Evolutionary conservation across 2,888 invertebrate species (phyloP), one percentile per base, ranked within the genome.

Genomic region (Ectemnius cavifrons): DNA sequence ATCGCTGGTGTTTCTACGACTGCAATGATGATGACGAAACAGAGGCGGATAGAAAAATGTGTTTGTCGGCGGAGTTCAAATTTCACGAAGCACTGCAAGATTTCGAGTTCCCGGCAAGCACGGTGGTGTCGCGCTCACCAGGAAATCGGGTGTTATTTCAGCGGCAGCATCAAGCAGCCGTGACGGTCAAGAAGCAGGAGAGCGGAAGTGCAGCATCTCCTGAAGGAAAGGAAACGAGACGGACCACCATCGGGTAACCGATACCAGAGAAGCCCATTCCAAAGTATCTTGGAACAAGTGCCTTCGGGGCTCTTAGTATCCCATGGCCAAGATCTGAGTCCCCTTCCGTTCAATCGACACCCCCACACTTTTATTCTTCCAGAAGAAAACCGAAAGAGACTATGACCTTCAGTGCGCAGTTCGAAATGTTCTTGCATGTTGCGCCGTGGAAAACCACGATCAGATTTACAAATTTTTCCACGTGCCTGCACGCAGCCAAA

Each of bases 141-240:
- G 65, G 67, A 67, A 14, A 61, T 16, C 46, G 62, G 46, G 20
- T 66, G 67, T 58, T 64, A 63, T 64, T 63, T 64, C 59, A 16
- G 6, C 47, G 20, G 46, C 49, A 65, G 59, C 58, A 63, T 74
- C 71, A 27, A 77, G 37, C 57, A 49, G 49, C 52, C 60, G 45
- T 59, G 63, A 79, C 63, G 64, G 69, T 62, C 75, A 60, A 14
- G 63, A 57, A 60, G 58, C 37, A 37, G 37, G 37, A 37, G 58
- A 75, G 61, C 70, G 76, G 70, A 79, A 80, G 74, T 71, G 60
- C 57, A 63, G 66, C 61, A 47, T 63, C 56, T 69, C 28, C 11
- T 52, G 57, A 68, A 59, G 70, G 71, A 75, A 73, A 6, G 63
- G 68, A 73, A 67, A 56, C 46, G 71, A 73, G 71, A 3, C 60